phyloP scores from a whole-genome alignment of 2,888 invertebrate genomes.

The Coremacera marginata region DNA sequence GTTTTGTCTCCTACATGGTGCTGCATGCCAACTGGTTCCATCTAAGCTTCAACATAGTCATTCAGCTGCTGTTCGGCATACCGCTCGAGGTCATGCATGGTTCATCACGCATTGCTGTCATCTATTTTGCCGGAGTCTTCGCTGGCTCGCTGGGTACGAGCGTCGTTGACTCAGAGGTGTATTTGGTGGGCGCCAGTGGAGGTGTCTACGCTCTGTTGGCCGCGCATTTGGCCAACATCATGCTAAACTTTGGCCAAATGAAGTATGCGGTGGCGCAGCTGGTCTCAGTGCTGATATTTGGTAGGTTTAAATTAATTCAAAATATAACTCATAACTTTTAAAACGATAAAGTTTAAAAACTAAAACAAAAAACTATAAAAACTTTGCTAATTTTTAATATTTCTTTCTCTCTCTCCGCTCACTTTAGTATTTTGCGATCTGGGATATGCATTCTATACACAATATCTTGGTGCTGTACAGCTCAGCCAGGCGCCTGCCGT shows the following conservation, averaged over 20 bases:
- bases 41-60: slow-evolving; percentile 92
- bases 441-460: slow-evolving; percentile 93
- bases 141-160: slow-evolving; percentile 88
- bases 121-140: slow-evolving; percentile 93
- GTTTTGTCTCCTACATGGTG: slow-evolving; percentile 94
- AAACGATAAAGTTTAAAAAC: slow-evolving; percentile 33
- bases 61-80: slow-evolving; percentile 92
- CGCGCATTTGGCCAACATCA: slow-evolving; percentile 95
- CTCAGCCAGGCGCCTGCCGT: slow-evolving; percentile 76
- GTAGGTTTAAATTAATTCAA: slow-evolving; percentile 71
- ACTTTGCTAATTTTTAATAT: not conserved
- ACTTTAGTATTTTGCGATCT: slow-evolving; percentile 85
- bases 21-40: slow-evolving; percentile 97
- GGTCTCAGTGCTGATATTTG: slow-evolving; percentile 91
- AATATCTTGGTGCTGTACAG: slow-evolving; percentile 72
- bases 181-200: slow-evolving; percentile 96
- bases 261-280: slow-evolving; percentile 91
- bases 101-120: slow-evolving; percentile 85
- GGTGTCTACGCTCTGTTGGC: slow-evolving; percentile 98
- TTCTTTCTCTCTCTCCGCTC: not conserved
- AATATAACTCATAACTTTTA: not conserved
- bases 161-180: slow-evolving; percentile 93
- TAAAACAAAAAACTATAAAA: slow-evolving; percentile 36
- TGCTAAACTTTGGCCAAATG: slow-evolving; percentile 96
- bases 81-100: slow-evolving; percentile 98